Evolutionary conservation across 2,888 invertebrate species (phyloP).

Genomic region (Gandaritis pyraliata): DNA sequence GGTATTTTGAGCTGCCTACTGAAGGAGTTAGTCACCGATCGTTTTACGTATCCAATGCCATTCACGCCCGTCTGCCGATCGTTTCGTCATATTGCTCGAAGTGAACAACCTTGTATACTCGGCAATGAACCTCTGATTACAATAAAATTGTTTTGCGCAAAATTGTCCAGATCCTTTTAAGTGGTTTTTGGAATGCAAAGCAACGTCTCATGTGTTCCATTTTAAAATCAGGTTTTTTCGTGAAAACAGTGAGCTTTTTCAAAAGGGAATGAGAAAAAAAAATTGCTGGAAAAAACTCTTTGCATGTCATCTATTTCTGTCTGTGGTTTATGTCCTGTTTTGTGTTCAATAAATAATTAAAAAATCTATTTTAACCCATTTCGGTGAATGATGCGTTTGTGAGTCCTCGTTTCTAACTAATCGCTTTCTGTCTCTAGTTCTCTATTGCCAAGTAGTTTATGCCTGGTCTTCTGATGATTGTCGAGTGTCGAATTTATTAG

Average conservation of each 20-base stretch:
- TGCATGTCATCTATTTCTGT: no score
- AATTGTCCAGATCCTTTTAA: conserved; percentile 22
- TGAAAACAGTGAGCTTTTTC: background rate
- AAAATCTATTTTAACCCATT: background rate
- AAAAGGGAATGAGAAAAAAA: background rate
- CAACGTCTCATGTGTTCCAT: conserved; percentile 9
- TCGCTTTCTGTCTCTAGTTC: no score
- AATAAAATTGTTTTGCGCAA: conserved; percentile 53
- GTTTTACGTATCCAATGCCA: conserved; percentile 45
- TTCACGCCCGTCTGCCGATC: conserved; percentile 46
- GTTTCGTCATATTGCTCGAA: conserved; percentile 50
- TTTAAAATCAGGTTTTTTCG: background rate
- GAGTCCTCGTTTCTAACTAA: no score
- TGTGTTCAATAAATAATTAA: no score
- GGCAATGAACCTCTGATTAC: conserved; percentile 57
- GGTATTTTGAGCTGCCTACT: conserved; percentile 31
- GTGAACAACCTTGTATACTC: conserved; percentile 57
- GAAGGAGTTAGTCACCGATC: conserved; percentile 37
- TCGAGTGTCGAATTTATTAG: background rate
- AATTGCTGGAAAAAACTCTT: no score
- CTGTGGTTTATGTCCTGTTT: no score
- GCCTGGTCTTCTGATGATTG: background rate
- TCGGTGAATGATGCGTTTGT: background rate
- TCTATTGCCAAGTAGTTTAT: no score
- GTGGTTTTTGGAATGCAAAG: background rate